These are phyloP conservation scores for Trissolcus brochymenae DNA, from an alignment of 2,888 invertebrate genomes.

Conservation along the genomic window DNA sequence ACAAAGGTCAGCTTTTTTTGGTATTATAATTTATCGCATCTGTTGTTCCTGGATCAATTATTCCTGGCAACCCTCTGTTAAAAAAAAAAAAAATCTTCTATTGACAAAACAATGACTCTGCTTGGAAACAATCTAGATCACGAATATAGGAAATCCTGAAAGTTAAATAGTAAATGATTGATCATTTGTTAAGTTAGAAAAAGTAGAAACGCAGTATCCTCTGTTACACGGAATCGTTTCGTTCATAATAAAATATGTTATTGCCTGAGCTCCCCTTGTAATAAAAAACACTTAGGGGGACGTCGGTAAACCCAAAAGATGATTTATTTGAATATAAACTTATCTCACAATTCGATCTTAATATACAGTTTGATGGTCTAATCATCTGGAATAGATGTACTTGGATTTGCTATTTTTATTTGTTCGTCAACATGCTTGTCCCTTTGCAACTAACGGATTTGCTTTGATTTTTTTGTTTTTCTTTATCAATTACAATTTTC, in stretches of 20 bases:
- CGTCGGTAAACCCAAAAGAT: slow-evolving; percentile 28
- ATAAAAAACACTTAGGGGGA: slow-evolving; percentile 30
- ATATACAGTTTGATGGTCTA: slow-evolving; percentile 29
- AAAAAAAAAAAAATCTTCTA: slow-evolving; percentile 35
- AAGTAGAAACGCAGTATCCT: slow-evolving; percentile 14
- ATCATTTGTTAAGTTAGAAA: slow-evolving; percentile 34
- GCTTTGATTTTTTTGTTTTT: not conserved
- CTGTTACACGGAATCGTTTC: not conserved
- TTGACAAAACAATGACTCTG: slow-evolving; percentile 43
- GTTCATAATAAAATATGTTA: slow-evolving; percentile 24
- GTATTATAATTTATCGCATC: not conserved
- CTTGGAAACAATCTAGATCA: slow-evolving; percentile 27
- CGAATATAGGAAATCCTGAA: slow-evolving; percentile 15
- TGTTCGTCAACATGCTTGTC: not conserved
- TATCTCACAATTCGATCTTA: slow-evolving; percentile 39
- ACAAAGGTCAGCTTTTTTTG: not conserved
- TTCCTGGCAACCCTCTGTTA: slow-evolving; percentile 3
- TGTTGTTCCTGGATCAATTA: slow-evolving; percentile 17
- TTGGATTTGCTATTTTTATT: slow-evolving; percentile 9
- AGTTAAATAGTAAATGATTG: slow-evolving; percentile 39
- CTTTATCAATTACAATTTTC: no score
- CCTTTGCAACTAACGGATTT: not conserved
- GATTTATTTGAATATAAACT: slow-evolving; percentile 49
- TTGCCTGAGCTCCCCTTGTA: slow-evolving; percentile 39
- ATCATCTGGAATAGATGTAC: slow-evolving; percentile 26